A percentile compares a stretch with the other conserved stretches of the same genome.
Evolutionary conservation across 2,888 invertebrate species (phyloP).

Genomic region (Phytoseiulus persimilis): DNA sequence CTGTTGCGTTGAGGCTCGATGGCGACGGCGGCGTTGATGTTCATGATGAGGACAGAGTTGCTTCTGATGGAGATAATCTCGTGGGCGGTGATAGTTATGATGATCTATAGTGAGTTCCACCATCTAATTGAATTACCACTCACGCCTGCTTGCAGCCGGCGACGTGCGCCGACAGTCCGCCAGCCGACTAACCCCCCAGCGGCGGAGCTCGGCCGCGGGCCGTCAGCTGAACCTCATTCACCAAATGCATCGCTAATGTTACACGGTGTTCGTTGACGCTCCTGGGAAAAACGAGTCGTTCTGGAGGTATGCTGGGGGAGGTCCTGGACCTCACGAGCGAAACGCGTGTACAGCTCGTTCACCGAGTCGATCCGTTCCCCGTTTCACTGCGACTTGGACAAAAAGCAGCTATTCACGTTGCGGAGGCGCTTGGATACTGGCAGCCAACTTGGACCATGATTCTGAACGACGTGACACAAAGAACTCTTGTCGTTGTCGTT

Average conservation of each 20-base stretch:
- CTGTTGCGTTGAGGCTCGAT: not conserved
- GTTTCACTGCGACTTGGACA: not conserved
- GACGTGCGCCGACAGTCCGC: conserved; percentile 19
- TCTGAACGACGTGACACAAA: not conserved
- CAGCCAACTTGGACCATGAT: not conserved
- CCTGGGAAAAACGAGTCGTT: not conserved
- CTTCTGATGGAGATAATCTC: conserved; percentile 14
- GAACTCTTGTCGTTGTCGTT: not conserved
- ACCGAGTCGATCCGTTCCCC: not conserved
- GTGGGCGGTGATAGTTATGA: conserved; percentile 24
- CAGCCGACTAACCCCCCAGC: not conserved
- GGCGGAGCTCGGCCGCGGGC: not conserved
- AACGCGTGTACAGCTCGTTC: not conserved
- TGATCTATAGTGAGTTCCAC: conserved; percentile 33
- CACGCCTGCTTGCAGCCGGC: conserved; percentile 9
- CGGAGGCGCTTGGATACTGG: not conserved
- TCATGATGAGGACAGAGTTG: not conserved
- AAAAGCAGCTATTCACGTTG: not conserved
- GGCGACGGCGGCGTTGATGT: not conserved
- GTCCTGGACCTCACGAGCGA: not conserved
- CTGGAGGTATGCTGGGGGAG: not conserved
- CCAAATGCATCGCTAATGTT: conserved; percentile 37
- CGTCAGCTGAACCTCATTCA: not conserved
- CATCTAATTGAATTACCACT: conserved; percentile 37
- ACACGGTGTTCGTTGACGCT: not conserved